A percentile compares a stretch with the other conserved stretches of the same genome.
Conservation (phyloP, 2,888 invertebrate species). For the Drosophila kuntzei region DNA sequence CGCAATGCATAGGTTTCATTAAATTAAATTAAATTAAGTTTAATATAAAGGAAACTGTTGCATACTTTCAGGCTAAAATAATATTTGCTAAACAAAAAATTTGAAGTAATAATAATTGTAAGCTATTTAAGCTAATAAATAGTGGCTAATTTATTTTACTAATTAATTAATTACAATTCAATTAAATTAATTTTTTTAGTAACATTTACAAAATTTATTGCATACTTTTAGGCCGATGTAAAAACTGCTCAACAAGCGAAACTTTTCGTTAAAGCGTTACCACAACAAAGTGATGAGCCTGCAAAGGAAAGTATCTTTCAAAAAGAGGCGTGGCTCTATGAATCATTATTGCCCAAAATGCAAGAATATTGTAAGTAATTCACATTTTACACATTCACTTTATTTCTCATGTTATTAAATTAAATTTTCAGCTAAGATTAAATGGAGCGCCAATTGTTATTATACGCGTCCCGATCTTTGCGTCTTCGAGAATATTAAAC, state of each 20-base stretch:
- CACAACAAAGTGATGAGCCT: slow-evolving; percentile 59
- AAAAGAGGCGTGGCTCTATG: slow-evolving; percentile 77
- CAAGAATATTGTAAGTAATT: slow-evolving; percentile 63
- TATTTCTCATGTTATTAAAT: neutral
- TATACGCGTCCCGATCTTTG: slow-evolving; percentile 79
- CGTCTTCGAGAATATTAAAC: slow-evolving; percentile 84
- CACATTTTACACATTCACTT: neutral
- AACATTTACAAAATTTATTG: slow-evolving; percentile 4
- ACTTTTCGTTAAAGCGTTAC: slow-evolving; percentile 78
- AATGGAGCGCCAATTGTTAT: slow-evolving; percentile 82
- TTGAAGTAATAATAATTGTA: too few relatives aligned
- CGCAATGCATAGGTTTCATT: too few relatives aligned
- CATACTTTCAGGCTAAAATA: neutral
- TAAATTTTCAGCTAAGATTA: slow-evolving; percentile 43
- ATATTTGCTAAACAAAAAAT: neutral
- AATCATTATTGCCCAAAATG: slow-evolving; percentile 61
- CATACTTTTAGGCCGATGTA: slow-evolving; percentile 62
- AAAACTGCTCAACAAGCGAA: slow-evolving; percentile 3
- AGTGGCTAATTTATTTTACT: too few relatives aligned
- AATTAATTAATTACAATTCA: too few relatives aligned
- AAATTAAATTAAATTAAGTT: too few relatives aligned
- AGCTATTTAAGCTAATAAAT: too few relatives aligned
- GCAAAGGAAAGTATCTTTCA: slow-evolving; percentile 69
- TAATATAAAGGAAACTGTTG: too few relatives aligned
- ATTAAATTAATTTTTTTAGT: too few relatives aligned